Percentiles rank a stretch among this genome's conserved stretches.
Conservation (phyloP, 2,113 vertebrate genomes). For the Tupaia tana region DNA sequence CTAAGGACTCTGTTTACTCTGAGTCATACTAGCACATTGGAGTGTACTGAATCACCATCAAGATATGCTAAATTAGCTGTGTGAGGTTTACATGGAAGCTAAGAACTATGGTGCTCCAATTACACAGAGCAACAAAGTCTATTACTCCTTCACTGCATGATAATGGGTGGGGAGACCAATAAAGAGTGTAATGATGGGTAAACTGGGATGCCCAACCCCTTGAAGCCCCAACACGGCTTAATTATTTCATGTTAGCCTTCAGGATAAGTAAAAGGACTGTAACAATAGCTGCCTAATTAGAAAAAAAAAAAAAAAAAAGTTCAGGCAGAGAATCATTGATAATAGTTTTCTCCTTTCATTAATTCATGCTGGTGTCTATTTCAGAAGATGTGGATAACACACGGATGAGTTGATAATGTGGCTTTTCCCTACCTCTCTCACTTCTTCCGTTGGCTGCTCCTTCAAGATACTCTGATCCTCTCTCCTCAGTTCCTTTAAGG, state of each 20-base stretch:
- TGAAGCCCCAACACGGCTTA: neutral
- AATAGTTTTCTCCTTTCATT: neutral
- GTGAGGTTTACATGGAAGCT: neutral
- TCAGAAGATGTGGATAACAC: neutral
- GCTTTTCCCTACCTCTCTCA: neutral
- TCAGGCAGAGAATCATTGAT: neutral
- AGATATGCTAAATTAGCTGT: neutral
- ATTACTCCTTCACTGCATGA: accelerated
- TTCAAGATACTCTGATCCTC: neutral
- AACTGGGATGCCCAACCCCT: no score
- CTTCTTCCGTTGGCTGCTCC: neutral
- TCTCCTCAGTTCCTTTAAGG: neutral
- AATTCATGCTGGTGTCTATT: neutral
- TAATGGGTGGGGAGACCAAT: neutral
- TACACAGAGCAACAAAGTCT: neutral
- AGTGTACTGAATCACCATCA: neutral
- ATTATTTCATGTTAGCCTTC: neutral
- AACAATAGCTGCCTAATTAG: neutral
- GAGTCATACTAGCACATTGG: neutral
- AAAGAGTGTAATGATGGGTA: neutral
- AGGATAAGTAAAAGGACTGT: neutral
- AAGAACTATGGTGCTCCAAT: neutral
- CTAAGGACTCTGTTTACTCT: neutral
- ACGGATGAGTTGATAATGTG: neutral
- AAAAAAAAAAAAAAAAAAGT: neutral